phyloP scores from a whole-genome alignment of 2,888 invertebrate species.

The Trichacis sp. region DNA sequence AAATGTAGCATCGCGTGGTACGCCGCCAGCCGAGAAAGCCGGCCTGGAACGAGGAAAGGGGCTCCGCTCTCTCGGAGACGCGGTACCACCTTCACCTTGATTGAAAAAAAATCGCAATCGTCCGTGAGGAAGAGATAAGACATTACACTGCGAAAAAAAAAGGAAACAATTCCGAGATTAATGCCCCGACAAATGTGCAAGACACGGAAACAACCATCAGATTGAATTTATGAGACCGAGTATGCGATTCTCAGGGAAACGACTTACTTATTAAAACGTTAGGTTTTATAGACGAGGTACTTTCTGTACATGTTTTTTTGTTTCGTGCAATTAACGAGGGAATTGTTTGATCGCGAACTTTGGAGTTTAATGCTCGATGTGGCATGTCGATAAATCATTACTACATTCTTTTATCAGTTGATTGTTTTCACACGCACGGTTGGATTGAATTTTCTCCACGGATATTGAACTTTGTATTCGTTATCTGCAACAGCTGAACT shows the following conservation, averaged over 20 bases:
- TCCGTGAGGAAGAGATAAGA: slow-evolving; percentile 43
- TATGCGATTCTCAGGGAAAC: not conserved
- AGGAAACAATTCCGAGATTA: slow-evolving; percentile 40
- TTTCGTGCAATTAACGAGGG: too few species aligned
- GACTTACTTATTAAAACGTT: not conserved
- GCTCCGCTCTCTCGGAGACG: slow-evolving; percentile 52
- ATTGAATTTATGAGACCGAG: slow-evolving; percentile 9
- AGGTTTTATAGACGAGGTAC: not conserved
- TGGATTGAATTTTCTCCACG: slow-evolving; percentile 15
- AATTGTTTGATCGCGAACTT: not conserved
- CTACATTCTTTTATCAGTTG: not conserved
- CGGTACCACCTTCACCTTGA: slow-evolving; percentile 59
- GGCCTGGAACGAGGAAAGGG: slow-evolving; percentile 48
- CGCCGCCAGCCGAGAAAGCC: slow-evolving; percentile 50
- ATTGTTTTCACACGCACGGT: not conserved
- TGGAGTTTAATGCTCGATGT: not conserved
- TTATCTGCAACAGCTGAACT: slow-evolving; percentile 1
- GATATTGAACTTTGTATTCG: slow-evolving; percentile 3
- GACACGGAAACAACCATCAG: slow-evolving; percentile 23
- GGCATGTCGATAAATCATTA: not conserved
- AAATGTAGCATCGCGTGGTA: slow-evolving; percentile 70
- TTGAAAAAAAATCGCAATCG: slow-evolving; percentile 51
- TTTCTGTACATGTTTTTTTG: slow-evolving; percentile 6
- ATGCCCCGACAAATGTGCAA: slow-evolving; percentile 37
- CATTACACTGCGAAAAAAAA: slow-evolving; percentile 36